phyloP scores from a whole-genome alignment of 2,113 vertebrate species.

The Xyrauchen texanus region DNA sequence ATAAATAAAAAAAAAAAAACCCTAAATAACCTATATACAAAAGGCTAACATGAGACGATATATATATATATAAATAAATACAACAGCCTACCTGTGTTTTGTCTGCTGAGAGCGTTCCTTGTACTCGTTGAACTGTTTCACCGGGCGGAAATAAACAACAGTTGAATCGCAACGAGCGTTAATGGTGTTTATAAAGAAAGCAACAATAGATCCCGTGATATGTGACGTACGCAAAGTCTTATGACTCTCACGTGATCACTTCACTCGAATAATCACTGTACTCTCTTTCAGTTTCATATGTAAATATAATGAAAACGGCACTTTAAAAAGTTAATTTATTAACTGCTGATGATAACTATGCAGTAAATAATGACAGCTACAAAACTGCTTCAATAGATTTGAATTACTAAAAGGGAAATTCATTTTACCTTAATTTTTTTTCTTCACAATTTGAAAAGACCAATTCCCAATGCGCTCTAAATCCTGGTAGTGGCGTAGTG shows the following conservation, averaged over 20 bases:
- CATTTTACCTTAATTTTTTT: no score
- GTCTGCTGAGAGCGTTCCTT: neutral
- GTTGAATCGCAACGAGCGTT: neutral
- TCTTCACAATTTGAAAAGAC: no score
- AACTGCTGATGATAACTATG: no score
- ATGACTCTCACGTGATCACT: constrained; percentile 41
- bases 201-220: constrained; percentile 24
- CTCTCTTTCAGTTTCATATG: neutral
- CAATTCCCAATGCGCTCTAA: no score
- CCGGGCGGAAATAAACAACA: neutral
- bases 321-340: no score
- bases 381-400: no score
- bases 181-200: constrained; percentile 29
- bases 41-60: no score
- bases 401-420: no score
- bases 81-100: neutral
- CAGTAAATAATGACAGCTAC: no score
- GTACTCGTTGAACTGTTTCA: neutral
- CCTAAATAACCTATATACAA: neutral
- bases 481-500: no score
- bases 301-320: neutral
- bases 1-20: neutral
- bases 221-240: constrained; percentile 31
- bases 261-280: neutral
- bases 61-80: neutral